These are phyloP conservation scores for Liparis tanakae DNA, from an alignment of 2,797 vertebrate species.

Conservation along the genomic window DNA sequence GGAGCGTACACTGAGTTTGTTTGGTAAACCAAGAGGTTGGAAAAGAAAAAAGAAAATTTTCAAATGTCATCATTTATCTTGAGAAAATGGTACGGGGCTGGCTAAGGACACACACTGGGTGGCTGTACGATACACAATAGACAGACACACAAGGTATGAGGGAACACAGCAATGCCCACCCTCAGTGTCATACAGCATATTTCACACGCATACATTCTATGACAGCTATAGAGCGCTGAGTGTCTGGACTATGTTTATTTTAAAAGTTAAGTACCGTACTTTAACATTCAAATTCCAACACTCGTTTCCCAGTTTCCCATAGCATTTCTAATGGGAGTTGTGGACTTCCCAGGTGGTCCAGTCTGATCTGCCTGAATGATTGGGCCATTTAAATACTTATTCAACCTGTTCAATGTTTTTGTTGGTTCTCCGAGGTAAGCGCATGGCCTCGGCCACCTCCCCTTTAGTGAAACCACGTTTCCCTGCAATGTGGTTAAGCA, in stretches of 20 bases:
- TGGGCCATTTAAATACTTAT: constrained; percentile 52
- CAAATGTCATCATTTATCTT: constrained; percentile 52
- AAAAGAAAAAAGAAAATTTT: too few relatives aligned
- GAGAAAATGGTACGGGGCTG: constrained; percentile 35
- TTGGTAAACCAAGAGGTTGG: constrained; percentile 29
- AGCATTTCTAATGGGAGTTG: constrained; percentile 26
- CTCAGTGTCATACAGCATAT: constrained; percentile 22
- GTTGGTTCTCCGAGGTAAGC: constrained; percentile 52
- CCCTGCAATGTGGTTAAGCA: constrained; percentile 23
- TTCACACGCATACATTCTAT: constrained; percentile 27
- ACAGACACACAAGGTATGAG: constrained; percentile 26
- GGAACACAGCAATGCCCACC: constrained; percentile 28
- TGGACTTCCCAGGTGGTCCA: constrained; percentile 63
- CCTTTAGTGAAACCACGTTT: constrained; percentile 36
- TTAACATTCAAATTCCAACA: constrained; percentile 44
- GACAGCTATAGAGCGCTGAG: constrained; percentile 25
- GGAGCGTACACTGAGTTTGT: constrained; percentile 26
- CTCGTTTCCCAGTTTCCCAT: constrained; percentile 43
- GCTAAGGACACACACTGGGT: constrained; percentile 42
- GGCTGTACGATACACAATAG: constrained; percentile 30
- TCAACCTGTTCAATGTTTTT: constrained; percentile 68
- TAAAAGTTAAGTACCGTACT: constrained; percentile 40
- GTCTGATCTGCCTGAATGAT: constrained; percentile 52
- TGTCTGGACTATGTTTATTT: constrained; percentile 48
- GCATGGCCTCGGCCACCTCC: constrained; percentile 31